Evolutionary conservation across 2,888 invertebrate species (phyloP).

Genomic region (Drosophila fungiperda): DNA sequence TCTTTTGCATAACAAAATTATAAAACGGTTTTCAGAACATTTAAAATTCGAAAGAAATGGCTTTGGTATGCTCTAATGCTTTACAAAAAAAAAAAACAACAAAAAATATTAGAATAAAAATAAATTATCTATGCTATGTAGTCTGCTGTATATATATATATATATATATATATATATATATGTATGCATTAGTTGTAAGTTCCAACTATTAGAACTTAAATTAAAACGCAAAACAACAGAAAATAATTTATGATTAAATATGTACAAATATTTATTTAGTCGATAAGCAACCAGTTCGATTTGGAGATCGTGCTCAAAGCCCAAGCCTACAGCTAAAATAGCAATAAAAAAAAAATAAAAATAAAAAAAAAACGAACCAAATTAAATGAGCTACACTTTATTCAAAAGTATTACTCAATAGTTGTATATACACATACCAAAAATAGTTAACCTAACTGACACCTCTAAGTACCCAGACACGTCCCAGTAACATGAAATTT

Average conservation of each 20-base stretch:
- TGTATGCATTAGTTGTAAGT: constrained; percentile 60
- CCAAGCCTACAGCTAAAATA: constrained; percentile 45
- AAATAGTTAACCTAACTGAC: constrained; percentile 20
- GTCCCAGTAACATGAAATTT: constrained; percentile 57
- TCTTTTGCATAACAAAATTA: constrained; percentile 23
- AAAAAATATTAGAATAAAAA: constrained; percentile 26
- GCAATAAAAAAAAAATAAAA: neutral
- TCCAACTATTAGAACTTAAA: constrained; percentile 62
- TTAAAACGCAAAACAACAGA: constrained; percentile 62
- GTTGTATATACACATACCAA: constrained; percentile 17
- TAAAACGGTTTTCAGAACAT: constrained; percentile 67
- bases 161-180: neutral
- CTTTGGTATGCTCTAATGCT: constrained; percentile 86
- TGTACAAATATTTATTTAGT: constrained; percentile 18
- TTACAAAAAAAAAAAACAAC: constrained; percentile 78
- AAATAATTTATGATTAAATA: constrained; percentile 44
- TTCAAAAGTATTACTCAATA: constrained; percentile 14
- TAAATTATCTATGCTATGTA: constrained; percentile 43
- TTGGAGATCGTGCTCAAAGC: constrained; percentile 53
- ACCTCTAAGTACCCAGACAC: constrained; percentile 43
- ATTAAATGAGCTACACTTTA: constrained; percentile 64
- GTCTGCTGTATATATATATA: constrained; percentile 57
- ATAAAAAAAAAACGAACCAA: constrained; percentile 61
- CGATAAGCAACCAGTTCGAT: constrained; percentile 44
- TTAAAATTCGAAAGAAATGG: constrained; percentile 76